Conservation (phyloP, 1,140 invertebrate genomes). For the Acyrthosiphon pisum region DNA sequence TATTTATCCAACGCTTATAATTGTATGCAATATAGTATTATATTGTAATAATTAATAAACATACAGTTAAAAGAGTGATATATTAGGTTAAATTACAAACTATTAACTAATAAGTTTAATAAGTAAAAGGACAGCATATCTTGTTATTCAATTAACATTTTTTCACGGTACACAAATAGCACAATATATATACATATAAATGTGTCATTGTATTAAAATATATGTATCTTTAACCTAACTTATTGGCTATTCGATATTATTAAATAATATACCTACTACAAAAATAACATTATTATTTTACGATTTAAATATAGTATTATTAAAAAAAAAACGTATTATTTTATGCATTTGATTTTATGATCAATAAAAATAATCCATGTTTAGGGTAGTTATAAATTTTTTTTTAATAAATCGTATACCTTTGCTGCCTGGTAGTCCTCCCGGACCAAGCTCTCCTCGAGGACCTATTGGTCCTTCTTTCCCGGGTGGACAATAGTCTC, state of each 20-base stretch:
- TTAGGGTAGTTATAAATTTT: background rate
- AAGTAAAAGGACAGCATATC: too few relatives aligned
- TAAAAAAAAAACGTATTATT: background rate
- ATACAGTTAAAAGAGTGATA: background rate
- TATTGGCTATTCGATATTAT: background rate
- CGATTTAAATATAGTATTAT: background rate
- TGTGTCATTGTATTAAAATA: too few relatives aligned
- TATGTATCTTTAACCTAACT: background rate
- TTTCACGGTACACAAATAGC: too few relatives aligned
- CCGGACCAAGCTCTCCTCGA: conserved; percentile 69
- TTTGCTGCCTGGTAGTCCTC: conserved; percentile 62
- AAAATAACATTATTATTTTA: background rate
- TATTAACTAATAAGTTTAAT: too few relatives aligned
- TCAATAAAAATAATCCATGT: background rate
- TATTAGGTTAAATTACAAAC: background rate
- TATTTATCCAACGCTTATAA: background rate
- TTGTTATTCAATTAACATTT: too few relatives aligned
- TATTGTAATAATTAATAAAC: background rate
- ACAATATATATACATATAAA: too few relatives aligned
- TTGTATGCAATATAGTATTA: background rate
- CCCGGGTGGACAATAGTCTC: conserved; percentile 82
- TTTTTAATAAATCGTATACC: conserved; percentile 63
- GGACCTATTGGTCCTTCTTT: conserved; percentile 72
- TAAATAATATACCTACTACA: background rate
- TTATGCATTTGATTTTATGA: background rate